Evolutionary conservation across 1,140 invertebrate species (phyloP).

Genomic region (Rhizoglyphus robini): DNA sequence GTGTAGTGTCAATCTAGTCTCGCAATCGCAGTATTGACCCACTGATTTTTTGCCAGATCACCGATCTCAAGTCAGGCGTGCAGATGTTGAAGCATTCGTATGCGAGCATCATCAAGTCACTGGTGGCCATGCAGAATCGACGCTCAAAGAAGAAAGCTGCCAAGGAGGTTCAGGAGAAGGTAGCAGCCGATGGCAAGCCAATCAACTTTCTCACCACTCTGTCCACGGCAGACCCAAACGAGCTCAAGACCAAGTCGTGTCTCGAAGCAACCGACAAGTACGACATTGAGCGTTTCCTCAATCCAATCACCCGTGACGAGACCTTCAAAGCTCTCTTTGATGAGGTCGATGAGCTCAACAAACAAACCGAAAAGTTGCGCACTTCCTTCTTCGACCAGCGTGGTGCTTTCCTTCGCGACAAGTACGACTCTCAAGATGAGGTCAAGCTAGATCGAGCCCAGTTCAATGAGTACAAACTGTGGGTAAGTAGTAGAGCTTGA

Average conservation of each 20-base stretch:
- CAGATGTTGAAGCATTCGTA: slow-evolving; percentile 11
- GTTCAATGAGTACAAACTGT: slow-evolving; percentile 3
- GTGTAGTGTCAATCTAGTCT: neutral
- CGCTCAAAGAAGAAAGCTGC: slow-evolving; percentile 3
- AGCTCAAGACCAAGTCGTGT: neutral
- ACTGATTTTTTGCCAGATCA: neutral
- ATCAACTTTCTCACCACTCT: neutral
- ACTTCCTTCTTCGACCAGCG: neutral
- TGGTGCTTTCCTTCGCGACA: neutral
- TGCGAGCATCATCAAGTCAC: slow-evolving; percentile 11
- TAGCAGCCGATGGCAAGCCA: neutral
- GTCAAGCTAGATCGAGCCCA: neutral
- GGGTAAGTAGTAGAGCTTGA: neutral
- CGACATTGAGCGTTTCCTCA: slow-evolving; percentile 7
- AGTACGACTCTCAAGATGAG: neutral
- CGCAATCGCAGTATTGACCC: neutral
- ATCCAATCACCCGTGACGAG: slow-evolving; percentile 5
- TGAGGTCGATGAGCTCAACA: slow-evolving; percentile 8
- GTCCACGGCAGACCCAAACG: neutral
- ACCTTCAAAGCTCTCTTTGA: slow-evolving; percentile 1
- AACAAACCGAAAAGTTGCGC: neutral
- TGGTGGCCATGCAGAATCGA: slow-evolving; percentile 11
- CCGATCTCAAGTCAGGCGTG: slow-evolving; percentile 3
- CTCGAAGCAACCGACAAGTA: neutral
- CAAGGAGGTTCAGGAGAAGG: neutral